A percentile compares a stretch with the other conserved stretches of the same genome.
phyloP scores from a whole-genome alignment of 2,113 vertebrate genomes.

The Mobula hypostoma region DNA sequence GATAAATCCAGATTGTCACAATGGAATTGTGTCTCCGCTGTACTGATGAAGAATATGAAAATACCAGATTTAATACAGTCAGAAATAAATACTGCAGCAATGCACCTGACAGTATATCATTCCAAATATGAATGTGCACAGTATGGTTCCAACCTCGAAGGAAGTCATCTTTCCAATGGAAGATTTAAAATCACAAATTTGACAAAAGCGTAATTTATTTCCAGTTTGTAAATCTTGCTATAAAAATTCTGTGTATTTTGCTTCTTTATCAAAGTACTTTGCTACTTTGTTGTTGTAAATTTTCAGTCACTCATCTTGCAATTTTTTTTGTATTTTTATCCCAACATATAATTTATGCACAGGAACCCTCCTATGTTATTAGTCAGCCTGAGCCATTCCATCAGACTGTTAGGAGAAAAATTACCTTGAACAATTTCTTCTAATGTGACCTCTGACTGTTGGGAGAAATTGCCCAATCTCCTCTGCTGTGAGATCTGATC shows the following conservation, averaged over 20 bases:
- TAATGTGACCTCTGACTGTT: neutral
- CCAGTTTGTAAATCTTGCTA: neutral
- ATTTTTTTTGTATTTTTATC: neutral
- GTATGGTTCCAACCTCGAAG: neutral
- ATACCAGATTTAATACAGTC: neutral
- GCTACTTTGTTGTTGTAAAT: no score
- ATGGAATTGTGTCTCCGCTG: neutral
- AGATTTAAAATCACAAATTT: neutral
- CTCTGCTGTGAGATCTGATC: neutral
- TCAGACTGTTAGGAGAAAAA: neutral
- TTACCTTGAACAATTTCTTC: neutral
- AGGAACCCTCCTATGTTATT: neutral
- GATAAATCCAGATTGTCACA: constrained; percentile 12
- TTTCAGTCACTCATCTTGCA: neutral
- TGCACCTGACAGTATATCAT: constrained; percentile 4
- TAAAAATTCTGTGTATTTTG: neutral
- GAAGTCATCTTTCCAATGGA: neutral
- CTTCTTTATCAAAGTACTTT: neutral
- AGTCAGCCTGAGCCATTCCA: neutral
- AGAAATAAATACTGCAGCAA: neutral
- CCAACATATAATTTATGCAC: neutral
- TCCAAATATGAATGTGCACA: neutral
- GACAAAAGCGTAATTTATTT: neutral
- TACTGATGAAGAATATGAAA: neutral
- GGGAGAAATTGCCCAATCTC: neutral